Evolutionary conservation across 2,797 vertebrate genomes (phyloP).

Genomic region (Sebastes variabilis): DNA sequence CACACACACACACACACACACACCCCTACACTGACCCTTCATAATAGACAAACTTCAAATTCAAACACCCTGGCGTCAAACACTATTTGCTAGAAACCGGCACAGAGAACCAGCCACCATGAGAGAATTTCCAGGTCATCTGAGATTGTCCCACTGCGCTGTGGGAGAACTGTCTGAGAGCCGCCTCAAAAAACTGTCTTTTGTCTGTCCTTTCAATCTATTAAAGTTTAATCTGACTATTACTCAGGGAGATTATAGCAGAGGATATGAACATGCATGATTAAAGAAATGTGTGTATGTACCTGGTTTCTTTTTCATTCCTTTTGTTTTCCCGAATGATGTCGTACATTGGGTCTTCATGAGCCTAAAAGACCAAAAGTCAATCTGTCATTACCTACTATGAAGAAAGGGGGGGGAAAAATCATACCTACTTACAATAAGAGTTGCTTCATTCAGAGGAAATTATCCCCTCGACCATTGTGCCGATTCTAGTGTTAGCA

Average conservation of each 20-base stretch:
- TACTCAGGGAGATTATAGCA: neutral
- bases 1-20: too few species aligned
- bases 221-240: neutral
- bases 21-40: neutral
- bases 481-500: constrained; percentile 29
- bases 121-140: constrained; percentile 52
- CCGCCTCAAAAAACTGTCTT: neutral
- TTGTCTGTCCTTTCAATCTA: neutral
- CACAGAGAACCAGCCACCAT: constrained; percentile 34
- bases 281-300: neutral
- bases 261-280: neutral
- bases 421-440: neutral
- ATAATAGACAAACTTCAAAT: constrained; percentile 12
- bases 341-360: constrained; percentile 98
- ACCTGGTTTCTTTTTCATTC: constrained; percentile 95
- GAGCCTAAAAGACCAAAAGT: constrained; percentile 83
- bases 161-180: neutral
- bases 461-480: neutral
- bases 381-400: neutral
- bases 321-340: constrained; percentile 94
- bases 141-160: constrained; percentile 28
- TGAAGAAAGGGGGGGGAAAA: neutral
- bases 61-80: constrained; percentile 54
- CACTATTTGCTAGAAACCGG: constrained; percentile 31
- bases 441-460: neutral